Evolutionary conservation across 2,888 invertebrate genomes (phyloP).

Genomic region (Platycheirus albimanus): DNA sequence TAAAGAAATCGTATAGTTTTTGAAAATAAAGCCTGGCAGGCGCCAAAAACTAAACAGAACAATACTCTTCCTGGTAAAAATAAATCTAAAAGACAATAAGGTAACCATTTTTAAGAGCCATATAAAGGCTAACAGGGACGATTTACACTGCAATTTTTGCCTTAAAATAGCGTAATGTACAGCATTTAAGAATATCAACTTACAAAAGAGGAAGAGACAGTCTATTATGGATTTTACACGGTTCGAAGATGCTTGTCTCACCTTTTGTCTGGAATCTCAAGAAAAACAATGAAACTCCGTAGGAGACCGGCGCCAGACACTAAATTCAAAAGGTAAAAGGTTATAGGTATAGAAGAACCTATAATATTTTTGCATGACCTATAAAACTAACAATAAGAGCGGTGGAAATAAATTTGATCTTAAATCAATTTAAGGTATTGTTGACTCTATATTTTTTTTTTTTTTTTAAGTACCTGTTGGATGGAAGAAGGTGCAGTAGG

Average conservation of each 20-base stretch:
- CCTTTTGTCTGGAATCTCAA: constrained; percentile 34
- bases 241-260: constrained; percentile 35
- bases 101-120: not conserved
- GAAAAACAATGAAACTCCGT: constrained; percentile 49
- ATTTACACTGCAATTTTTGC: constrained; percentile 16
- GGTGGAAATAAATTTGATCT: constrained; percentile 18
- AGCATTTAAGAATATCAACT: constrained; percentile 35
- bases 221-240: constrained; percentile 11
- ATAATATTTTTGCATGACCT: constrained; percentile 32
- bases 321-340: constrained; percentile 11
- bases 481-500: constrained; percentile 31
- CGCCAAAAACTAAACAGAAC: constrained; percentile 20
- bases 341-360: constrained; percentile 22
- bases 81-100: not conserved
- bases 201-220: constrained; percentile 35
- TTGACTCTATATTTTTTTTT: constrained; percentile 19
- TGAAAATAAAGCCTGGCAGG: constrained; percentile 37
- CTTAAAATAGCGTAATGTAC: constrained; percentile 42
- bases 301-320: constrained; percentile 59
- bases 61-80: not conserved
- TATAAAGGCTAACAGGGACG: not conserved
- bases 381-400: constrained; percentile 25
- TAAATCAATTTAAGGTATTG: constrained; percentile 23
- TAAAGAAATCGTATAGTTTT: constrained; percentile 7
- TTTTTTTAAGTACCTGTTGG: constrained; percentile 25